These are phyloP conservation scores for Podarcis raffonei DNA, from an alignment of 2,113 vertebrate species.

Conservation along the genomic window DNA sequence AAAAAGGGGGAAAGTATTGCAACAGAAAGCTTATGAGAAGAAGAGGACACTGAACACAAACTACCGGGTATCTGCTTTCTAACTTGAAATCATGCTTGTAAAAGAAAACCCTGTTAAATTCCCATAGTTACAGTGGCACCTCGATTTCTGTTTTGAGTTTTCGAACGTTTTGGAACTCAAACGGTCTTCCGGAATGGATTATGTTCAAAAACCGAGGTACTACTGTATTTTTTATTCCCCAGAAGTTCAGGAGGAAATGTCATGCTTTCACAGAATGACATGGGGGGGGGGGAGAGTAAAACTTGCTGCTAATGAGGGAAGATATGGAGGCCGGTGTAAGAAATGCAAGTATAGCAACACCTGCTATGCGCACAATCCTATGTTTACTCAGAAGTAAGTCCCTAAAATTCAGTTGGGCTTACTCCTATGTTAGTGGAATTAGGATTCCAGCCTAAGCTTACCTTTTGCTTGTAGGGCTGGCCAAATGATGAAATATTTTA, in stretches of 20 bases:
- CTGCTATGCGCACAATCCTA: not conserved
- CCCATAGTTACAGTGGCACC: too few relatives aligned
- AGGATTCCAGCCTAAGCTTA: too few relatives aligned
- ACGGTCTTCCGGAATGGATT: too few relatives aligned
- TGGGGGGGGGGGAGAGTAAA: too few relatives aligned
- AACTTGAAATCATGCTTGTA: not conserved
- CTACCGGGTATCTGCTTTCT: too few relatives aligned
- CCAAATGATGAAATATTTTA: not conserved
- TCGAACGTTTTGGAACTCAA: too few relatives aligned
- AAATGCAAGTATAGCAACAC: not conserved
- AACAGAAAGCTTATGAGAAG: conserved; percentile 8
- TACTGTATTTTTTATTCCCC: too few relatives aligned
- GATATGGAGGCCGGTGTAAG: not conserved
- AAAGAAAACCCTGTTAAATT: not conserved
- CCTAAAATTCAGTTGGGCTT: too few relatives aligned
- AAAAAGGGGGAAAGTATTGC: not conserved
- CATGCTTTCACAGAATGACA: not conserved
- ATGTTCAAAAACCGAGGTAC: too few relatives aligned
- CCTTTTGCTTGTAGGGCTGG: not conserved
- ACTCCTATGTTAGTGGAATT: too few relatives aligned
- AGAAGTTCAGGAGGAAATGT: not conserved
- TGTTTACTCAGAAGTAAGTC: not conserved
- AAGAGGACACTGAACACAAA: not conserved
- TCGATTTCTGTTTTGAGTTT: too few relatives aligned
- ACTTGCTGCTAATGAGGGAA: not conserved